Evolutionary conservation across 2,888 invertebrate species (phyloP).

Genomic region (Sepioteuthis lessoniana): DNA sequence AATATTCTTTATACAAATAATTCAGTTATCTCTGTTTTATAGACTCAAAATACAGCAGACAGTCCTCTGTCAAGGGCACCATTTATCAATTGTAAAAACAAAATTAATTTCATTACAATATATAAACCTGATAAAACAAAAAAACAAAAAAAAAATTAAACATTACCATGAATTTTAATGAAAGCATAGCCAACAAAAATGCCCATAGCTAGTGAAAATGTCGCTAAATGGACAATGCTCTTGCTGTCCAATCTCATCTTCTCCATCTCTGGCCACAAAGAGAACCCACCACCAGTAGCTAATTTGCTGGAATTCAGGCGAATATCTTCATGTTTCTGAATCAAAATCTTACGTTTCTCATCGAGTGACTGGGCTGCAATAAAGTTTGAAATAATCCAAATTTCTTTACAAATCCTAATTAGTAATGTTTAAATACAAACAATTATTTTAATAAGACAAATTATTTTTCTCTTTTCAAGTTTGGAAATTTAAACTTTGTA

Average conservation of each 20-base stretch:
- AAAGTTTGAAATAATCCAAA: neutral
- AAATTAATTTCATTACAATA: too few species aligned
- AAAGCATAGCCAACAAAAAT: slow-evolving; percentile 57
- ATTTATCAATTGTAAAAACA: too few species aligned
- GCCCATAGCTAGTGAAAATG: slow-evolving; percentile 55
- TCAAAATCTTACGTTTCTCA: slow-evolving; percentile 55
- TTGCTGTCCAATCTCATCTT: slow-evolving; percentile 66
- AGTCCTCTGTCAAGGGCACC: too few species aligned
- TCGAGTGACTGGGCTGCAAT: neutral
- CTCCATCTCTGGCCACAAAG: slow-evolving; percentile 73
- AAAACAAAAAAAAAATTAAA: neutral
- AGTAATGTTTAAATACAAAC: too few species aligned
- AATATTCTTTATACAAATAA: too few species aligned
- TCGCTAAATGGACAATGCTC: slow-evolving; percentile 60
- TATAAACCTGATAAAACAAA: neutral
- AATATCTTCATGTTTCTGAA: slow-evolving; percentile 66
- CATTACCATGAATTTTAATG: slow-evolving; percentile 66
- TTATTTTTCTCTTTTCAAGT: too few species aligned
- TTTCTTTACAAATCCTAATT: neutral
- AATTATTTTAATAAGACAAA: too few species aligned
- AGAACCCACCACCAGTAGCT: slow-evolving; percentile 70
- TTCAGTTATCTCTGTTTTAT: too few species aligned
- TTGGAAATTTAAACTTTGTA: too few species aligned
- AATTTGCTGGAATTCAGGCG: slow-evolving; percentile 62
- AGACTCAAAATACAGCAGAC: too few species aligned